phyloP scores from a whole-genome alignment of 1,140 invertebrate species.

The Goniozus legneri region DNA sequence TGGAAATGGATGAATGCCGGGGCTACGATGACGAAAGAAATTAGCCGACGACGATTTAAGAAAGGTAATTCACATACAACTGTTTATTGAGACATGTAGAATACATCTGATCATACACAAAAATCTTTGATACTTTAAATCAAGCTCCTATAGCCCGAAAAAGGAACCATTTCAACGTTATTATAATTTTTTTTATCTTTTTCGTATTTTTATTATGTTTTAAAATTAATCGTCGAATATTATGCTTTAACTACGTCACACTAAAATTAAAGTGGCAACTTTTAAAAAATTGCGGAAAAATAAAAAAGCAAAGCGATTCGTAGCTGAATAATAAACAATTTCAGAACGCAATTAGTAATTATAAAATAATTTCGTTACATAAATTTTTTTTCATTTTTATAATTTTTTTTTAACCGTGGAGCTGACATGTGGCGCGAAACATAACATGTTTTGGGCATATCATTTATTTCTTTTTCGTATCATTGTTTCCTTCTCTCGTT shows the following conservation, averaged over 20 bases:
- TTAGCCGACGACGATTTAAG: conserved; percentile 41
- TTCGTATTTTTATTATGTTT: no score
- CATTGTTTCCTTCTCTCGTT: conserved; percentile 39
- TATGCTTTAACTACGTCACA: conserved; percentile 60
- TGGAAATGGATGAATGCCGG: no score
- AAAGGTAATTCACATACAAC: conserved; percentile 67
- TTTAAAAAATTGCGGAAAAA: conserved; percentile 39
- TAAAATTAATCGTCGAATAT: conserved; percentile 53
- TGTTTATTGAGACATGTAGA: conserved; percentile 68
- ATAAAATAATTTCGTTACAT: conserved; percentile 60
- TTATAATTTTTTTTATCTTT: no score
- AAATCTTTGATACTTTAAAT: conserved; percentile 56
- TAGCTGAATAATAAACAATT: conserved; percentile 48
- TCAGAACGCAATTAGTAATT: conserved; percentile 54
- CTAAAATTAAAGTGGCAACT: conserved; percentile 55
- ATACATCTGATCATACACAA: conserved; percentile 59
- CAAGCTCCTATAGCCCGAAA: conserved; percentile 55
- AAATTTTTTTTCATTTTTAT: conserved; percentile 36
- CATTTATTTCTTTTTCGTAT: conserved; percentile 23
- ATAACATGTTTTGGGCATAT: conserved; percentile 42
- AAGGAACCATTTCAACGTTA: conserved; percentile 52
- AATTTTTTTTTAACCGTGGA: conserved; percentile 26
- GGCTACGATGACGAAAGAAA: conserved; percentile 25
- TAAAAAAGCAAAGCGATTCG: conserved; percentile 50
- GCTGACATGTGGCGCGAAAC: conserved; percentile 36